Evolutionary conservation across 2,797 vertebrate species (phyloP), one percentile per base, ranked within the genome.

Genomic region (Bovichtus variegatus): DNA sequence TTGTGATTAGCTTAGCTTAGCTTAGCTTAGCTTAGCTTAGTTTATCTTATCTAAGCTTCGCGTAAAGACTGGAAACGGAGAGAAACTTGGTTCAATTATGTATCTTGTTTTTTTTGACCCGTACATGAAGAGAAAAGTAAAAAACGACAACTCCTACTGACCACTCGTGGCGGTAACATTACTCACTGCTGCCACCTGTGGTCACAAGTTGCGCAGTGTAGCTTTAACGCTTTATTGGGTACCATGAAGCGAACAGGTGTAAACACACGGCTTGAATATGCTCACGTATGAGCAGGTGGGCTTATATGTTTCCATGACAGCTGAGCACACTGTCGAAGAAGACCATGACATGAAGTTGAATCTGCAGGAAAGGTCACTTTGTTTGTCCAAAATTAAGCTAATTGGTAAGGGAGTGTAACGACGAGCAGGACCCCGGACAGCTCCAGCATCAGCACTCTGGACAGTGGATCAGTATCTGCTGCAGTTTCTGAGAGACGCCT

Each of bases 21-120:
- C 29, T 13, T 69, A 53, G 4, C 13, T 57, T 57, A 41, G 66
- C 6, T 55, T 76, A 66, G 47, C 7, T 68, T 76, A 66, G 47
- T 7, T 68, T 65, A 41, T 21, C 2, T 36, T 40, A 60, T 34
- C 43, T 31, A 41, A 49, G 50, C 31, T 49, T 59, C 31, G 34
- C 11, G 0, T 31, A 10, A 63, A n/a, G 3, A 46, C 38, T 9
- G 49, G 12, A 18, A 49, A 47, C 25, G 21, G 7, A 5, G 31
- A 16, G n/a, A 36, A 23, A 55, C 18, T 15, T 21, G n/a, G 9
- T 11, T 43, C 18, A 0, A 49, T 23, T 8, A 9, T 2, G 8
- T n/a, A 49, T 53, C 16, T 27, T 16, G 27, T 29, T 3, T 51
- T 23, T 51, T 51, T 21, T 47, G n/a, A 21, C 9, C 10, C 46